phyloP scores from a whole-genome alignment of 2,113 vertebrate genomes.

The Nanorana parkeri region DNA sequence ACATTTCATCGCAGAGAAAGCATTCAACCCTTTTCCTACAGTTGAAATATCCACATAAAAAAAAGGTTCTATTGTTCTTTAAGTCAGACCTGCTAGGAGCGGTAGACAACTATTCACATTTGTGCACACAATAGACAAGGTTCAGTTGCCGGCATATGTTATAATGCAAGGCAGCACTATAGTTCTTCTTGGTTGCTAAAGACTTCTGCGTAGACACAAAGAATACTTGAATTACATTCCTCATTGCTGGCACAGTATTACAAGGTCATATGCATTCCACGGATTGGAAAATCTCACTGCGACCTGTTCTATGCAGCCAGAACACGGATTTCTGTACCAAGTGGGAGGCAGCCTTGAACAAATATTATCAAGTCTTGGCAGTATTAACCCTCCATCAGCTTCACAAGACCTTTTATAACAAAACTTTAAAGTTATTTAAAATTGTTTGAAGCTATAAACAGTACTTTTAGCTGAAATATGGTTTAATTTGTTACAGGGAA shows the following conservation, averaged over 20 bases:
- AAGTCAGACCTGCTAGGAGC: conserved; percentile 4
- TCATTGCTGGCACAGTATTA: conserved; percentile 32
- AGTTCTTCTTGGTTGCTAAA: conserved; percentile 38
- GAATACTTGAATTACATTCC: conserved; percentile 49
- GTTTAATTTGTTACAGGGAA: too few relatives aligned
- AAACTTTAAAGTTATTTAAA: neutral
- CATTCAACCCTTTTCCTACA: neutral
- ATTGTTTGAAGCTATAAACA: too few relatives aligned
- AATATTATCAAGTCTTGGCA: conserved; percentile 42
- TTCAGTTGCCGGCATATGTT: conserved; percentile 3
- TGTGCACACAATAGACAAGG: conserved; percentile 35
- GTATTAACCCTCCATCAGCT: conserved; percentile 37
- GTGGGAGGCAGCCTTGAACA: conserved; percentile 50
- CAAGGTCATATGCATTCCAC: conserved; percentile 51
- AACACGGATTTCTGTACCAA: conserved; percentile 40
- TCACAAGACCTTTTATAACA: conserved; percentile 16
- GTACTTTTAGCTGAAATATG: too few relatives aligned
- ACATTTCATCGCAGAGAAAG: conserved; percentile 6
- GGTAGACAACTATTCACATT: conserved; percentile 29
- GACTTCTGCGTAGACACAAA: conserved; percentile 35
- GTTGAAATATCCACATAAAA: neutral
- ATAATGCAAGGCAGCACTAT: conserved; percentile 5
- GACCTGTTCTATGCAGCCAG: conserved; percentile 49
- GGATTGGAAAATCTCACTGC: conserved; percentile 25
- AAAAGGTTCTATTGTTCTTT: conserved; percentile 12